Evolutionary conservation across 2,888 invertebrate genomes (phyloP).

Genomic region (Phyllotreta cruciferae): DNA sequence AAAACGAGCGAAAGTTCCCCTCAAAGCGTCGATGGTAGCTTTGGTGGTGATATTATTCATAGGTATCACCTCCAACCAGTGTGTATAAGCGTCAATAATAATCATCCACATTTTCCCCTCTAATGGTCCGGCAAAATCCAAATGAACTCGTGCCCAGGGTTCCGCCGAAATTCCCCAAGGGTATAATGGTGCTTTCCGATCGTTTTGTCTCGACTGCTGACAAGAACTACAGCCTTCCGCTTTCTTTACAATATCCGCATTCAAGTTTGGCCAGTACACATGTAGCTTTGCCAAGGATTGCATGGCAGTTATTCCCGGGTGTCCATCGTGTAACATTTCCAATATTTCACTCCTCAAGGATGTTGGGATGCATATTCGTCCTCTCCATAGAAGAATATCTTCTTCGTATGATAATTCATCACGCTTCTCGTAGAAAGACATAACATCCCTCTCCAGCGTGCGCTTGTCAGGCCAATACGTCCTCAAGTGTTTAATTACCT

Average conservation of each 20-base stretch:
- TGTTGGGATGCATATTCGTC: constrained; percentile 23
- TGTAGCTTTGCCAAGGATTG: constrained; percentile 37
- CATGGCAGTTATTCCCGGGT: constrained; percentile 39
- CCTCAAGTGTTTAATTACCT: constrained; percentile 16
- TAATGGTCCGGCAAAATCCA: constrained; percentile 37
- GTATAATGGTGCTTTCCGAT: constrained; percentile 29
- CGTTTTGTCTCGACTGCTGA: constrained; percentile 33
- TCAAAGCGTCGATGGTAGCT: constrained; percentile 33
- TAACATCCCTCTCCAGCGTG: constrained; percentile 16
- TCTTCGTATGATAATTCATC: constrained; percentile 38
- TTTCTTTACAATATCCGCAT: constrained; percentile 27
- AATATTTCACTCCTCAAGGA: constrained; percentile 16
- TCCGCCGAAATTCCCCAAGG: constrained; percentile 36
- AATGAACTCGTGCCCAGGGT: constrained; percentile 37
- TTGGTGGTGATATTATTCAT: constrained; percentile 36
- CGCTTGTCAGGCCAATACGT: constrained; percentile 27
- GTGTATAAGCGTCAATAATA: constrained; percentile 30
- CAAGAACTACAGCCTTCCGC: constrained; percentile 32
- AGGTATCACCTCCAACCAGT: constrained; percentile 31
- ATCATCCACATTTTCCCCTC: constrained; percentile 47
- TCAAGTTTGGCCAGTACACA: constrained; percentile 42
- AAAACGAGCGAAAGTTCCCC: constrained; percentile 38
- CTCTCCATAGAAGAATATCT: constrained; percentile 35
- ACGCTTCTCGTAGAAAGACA: constrained; percentile 39
- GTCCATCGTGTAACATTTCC: constrained; percentile 35